A percentile compares a stretch with the other conserved stretches of the same genome.
phyloP scores from a whole-genome alignment of 2,797 vertebrate species.

The Schizopygopsis pylzovi region DNA sequence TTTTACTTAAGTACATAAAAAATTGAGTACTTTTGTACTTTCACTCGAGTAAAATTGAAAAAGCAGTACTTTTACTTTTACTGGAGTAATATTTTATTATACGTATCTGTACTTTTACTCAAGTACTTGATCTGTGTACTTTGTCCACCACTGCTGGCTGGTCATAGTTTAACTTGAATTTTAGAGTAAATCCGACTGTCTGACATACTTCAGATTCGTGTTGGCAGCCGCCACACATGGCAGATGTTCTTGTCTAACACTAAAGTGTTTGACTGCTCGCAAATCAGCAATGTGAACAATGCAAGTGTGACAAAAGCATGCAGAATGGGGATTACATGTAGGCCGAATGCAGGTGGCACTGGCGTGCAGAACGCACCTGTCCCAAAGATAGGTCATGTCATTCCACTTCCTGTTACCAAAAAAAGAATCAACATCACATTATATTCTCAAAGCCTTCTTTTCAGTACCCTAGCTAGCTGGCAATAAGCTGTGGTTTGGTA shows the following conservation, averaged over 20 bases:
- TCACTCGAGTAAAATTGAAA: too few species aligned
- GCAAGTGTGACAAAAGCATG: constrained; percentile 51
- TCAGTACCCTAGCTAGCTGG: neutral
- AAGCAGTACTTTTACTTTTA: too few species aligned
- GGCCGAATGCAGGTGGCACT: constrained; percentile 38
- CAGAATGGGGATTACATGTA: constrained; percentile 47
- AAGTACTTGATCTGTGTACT: too few species aligned
- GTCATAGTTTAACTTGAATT: neutral
- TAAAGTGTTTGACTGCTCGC: constrained; percentile 56
- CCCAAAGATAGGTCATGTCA: constrained; percentile 51
- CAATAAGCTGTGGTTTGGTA: neutral
- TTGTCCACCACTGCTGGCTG: too few species aligned
- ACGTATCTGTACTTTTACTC: too few species aligned
- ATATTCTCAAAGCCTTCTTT: neutral
- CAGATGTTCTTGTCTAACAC: constrained; percentile 70
- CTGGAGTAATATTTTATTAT: too few species aligned
- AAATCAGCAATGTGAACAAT: constrained; percentile 60
- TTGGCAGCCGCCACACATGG: constrained; percentile 56
- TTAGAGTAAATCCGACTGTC: constrained; percentile 3
- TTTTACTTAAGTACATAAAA: too few species aligned
- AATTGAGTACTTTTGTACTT: too few species aligned
- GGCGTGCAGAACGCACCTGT: constrained; percentile 64
- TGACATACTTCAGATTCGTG: constrained; percentile 49
- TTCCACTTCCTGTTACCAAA: constrained; percentile 27
- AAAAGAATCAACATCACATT: constrained; percentile 14